Base-by-base conservation (phyloP, 2,113 vertebrate genomes). In the Nothocercus julius region DNA sequence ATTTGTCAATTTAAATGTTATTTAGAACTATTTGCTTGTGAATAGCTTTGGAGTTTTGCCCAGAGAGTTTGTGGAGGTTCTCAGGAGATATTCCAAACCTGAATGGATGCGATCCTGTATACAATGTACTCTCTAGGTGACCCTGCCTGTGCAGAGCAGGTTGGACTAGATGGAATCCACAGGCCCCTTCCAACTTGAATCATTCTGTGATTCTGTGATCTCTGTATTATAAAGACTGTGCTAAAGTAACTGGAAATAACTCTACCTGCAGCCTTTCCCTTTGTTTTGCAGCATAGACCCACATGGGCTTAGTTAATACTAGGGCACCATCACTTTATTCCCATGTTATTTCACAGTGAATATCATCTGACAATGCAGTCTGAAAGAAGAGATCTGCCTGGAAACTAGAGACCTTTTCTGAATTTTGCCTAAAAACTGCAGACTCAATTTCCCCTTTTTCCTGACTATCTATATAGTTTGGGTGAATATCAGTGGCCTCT, bases 1-100 rank as follows among this genome's bases (percentile, higher is more conserved):
- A 73, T 83, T 94, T 95, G 82, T 58, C 38, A 53, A 36, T 92
- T 92, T 86, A 78, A 85, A 70, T 78, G 34, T 89, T 73, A 85
- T 40, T 36, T 90, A 82, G 69, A 75, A 80, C 59, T 83, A 87
- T 79, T 89, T 93, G 69, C 59, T 90, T n/a, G 27, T 73, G 44
- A 82, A 42, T 54, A 89, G 34, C 34, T 54, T 73, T 73, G 49
- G 40, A 67, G 14, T 0, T 90, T 93, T 90, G 49, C 49, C 49
- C 49, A 49, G 49, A 49, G 49, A 49, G 21, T 20, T 11, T 49
- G 49, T 49, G 49, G 49, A 49, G 49, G 21, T 49, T 49, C 21
- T 49, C 21, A 11, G 49, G 49, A 24, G 49, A 49, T 49, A 49
- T 11, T 49, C 11, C 24, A 49, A 49, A 22, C 49, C 49, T 9